Evolutionary conservation across 23 tunicate species (phyloP).

Genomic region (Ciona savignyi): DNA sequence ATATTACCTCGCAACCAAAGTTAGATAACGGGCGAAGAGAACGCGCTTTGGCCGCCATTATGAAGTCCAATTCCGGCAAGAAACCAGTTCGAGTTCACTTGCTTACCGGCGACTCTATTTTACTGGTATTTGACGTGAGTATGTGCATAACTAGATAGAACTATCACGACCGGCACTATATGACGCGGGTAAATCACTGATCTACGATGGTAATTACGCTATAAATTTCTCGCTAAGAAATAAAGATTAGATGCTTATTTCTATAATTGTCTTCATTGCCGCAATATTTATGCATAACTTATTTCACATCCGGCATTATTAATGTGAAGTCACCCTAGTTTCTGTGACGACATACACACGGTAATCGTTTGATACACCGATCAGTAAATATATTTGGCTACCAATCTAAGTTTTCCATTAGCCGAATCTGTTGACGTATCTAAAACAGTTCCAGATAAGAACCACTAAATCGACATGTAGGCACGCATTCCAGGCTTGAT

Average conservation of each 20-base stretch:
- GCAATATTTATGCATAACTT: background rate
- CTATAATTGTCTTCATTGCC: background rate
- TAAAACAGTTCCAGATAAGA: background rate
- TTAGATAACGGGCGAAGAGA: background rate
- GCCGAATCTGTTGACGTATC: background rate
- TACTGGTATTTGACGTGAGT: slow-evolving; percentile 86
- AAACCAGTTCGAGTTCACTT: slow-evolving; percentile 86
- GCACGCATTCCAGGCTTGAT: too few relatives aligned
- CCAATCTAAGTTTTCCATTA: background rate
- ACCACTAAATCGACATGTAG: too few relatives aligned
- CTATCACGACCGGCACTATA: too few relatives aligned
- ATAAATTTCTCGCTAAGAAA: background rate
- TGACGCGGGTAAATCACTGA: too few relatives aligned
- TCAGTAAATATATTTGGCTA: background rate
- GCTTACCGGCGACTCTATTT: slow-evolving; percentile 61
- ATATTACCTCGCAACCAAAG: background rate
- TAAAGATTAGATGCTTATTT: background rate
- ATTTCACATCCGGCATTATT: background rate
- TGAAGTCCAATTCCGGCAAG: slow-evolving; percentile 59
- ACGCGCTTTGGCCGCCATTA: slow-evolving; percentile 18
- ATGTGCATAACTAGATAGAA: too few relatives aligned
- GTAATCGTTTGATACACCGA: background rate
- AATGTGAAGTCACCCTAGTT: background rate
- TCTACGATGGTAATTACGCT: too few relatives aligned
- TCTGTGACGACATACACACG: background rate